Evolutionary conservation across 2,113 vertebrate genomes (phyloP), one percentile per base, ranked within the genome.

Genomic region (Osmerus mordax): DNA sequence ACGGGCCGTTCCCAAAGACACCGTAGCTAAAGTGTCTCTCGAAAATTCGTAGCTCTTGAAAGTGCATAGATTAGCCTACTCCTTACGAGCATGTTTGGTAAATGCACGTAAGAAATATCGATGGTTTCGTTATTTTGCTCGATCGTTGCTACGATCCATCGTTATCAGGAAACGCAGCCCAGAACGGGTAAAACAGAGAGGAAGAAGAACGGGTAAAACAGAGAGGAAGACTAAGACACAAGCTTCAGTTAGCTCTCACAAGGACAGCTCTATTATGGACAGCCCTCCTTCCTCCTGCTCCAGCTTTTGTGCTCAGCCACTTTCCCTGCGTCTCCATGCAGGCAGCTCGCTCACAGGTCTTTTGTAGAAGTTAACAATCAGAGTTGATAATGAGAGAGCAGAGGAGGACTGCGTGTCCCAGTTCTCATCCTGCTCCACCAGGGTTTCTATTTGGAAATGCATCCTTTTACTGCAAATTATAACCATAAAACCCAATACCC

Each of bases 391-490:
- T 75, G 74, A 77, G 78, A 85, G 85, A 77, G 18, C 86, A 84
- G 65, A 78, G 88, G 85, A 81, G 76, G 78, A 77, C 70, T 69
- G 83, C 71, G 61, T 85, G 75, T 71, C 87, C 71, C 47, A 21
- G 54, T 77, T 82, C 64, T 85, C 82, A 83, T 89, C 83, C 89
- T 83, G n/a, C 32, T 36, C n/a, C 77, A 1, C 1, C 25, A 3
- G 5, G 16, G 18, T 3, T 92, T 77, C 89, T 93, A 92, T 92
- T 93, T 93, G 91, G 87, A 91, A 94, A 94, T 93, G 94, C 94
- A 94, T 95, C 94, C 94, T 93, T 94, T 95, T 96, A 95, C 98
- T 98, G 97, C 95, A 98, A 98, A 98, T 99, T 97, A 96, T 94
- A 94, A 95, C 95, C 95, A 97, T 98, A 98, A 98, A 97, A 92